Evolutionary conservation across 2,888 invertebrate species (phyloP), one percentile per base, ranked within the genome.

Genomic region (Sminthurides aquaticus): DNA sequence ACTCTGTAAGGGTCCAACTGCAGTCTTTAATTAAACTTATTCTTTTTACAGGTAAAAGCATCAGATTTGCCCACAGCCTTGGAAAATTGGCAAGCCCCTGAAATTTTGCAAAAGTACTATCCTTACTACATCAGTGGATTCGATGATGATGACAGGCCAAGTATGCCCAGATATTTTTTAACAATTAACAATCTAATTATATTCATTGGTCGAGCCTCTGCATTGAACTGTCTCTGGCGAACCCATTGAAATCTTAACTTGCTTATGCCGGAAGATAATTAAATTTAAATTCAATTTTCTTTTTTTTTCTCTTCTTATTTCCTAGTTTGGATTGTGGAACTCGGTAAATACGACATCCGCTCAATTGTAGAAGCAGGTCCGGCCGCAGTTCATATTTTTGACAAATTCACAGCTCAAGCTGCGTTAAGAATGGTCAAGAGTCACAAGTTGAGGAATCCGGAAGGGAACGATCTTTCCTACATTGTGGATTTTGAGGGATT

Each of bases 291-390:
- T n/a, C n/a, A n/a, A n/a, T n/a, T n/a, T n/a, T n/a, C n/a, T n/a
- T n/a, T n/a, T n/a, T n/a, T n/a, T n/a, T n/a, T n/a, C n/a, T n/a
- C n/a, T n/a, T n/a, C n/a, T n/a, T 52, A 52, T 18, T 20, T 52
- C 20, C 22, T 20, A 52, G 52, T 52, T 52, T 52, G 52, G 52
- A 20, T 52, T 20, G 52, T 52, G 11, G 52, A 52, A 20, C 52
- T 52, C 52, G 52, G 52, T 18, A 52, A 52, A 20, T 52, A 52
- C 20, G 52, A 52, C 52, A 52, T 52, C 22, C 52, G 52, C 52
- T 8, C 20, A 20, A 8, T 52, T 18, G 52, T 52, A 5, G 52
- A 52, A 52, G 52, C 52, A 8, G 52, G 52, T 8, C 52, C 52
- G 15, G 22, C 20, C 5, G 52, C 52, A 5, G 20, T 20, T 5